Percentiles rank a stretch among this genome's conserved stretches.
Conservation (phyloP, 2,797 vertebrate species). For the Myioborus miniatus region DNA sequence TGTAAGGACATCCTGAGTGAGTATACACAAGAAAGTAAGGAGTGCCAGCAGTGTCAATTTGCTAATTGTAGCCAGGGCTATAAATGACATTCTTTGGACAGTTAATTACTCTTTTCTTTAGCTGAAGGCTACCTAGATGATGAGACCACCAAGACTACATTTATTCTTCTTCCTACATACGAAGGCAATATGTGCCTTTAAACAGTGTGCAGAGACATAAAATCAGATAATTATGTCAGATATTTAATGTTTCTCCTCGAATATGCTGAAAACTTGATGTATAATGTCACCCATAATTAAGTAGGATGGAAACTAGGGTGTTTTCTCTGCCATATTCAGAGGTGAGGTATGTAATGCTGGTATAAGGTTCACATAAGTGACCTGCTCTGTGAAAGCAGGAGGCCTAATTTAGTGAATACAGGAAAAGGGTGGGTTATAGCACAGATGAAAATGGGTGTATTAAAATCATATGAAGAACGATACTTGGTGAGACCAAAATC, state of each 20-base stretch:
- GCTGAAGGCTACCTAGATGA: neutral
- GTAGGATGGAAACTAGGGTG: neutral
- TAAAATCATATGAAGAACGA: neutral
- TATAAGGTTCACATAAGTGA: neutral
- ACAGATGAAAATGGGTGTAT: neutral
- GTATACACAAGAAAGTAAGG: neutral
- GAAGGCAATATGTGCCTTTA: neutral
- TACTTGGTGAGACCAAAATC: neutral
- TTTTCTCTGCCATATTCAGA: neutral
- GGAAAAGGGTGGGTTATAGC: neutral
- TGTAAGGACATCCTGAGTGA: neutral
- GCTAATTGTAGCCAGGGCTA: neutral
- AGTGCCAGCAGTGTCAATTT: neutral
- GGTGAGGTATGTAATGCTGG: neutral
- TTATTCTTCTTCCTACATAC: neutral
- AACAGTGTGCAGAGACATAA: neutral
- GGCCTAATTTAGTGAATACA: neutral
- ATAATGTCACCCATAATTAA: neutral
- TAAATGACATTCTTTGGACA: neutral
- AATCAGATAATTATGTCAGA: neutral
- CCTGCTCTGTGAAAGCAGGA: neutral
- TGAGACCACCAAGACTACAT: neutral
- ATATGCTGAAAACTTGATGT: neutral
- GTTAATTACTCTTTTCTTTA: neutral
- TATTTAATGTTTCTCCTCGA: neutral